Conservation (phyloP, 2,113 vertebrate species). For the Xyliphius kryptos region DNA sequence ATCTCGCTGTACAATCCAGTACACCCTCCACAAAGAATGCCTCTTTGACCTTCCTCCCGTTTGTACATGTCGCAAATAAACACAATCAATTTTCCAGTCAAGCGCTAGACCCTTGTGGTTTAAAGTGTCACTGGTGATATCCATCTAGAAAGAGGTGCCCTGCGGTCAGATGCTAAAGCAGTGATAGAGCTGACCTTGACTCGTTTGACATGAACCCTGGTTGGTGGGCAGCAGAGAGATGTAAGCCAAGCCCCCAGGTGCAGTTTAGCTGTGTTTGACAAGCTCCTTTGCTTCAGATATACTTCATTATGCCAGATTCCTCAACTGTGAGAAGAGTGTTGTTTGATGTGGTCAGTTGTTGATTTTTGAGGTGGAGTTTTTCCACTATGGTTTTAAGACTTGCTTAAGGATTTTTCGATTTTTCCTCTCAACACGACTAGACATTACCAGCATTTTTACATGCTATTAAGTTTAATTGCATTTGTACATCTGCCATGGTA, state of each 20-base stretch:
- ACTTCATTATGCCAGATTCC: slow-evolving; percentile 22
- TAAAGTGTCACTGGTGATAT: slow-evolving; percentile 18
- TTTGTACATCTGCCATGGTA: slow-evolving; percentile 18
- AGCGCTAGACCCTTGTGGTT: slow-evolving; percentile 9
- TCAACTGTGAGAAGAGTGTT: slow-evolving; percentile 24
- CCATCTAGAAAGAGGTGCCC: slow-evolving; percentile 26
- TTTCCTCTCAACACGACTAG: no score
- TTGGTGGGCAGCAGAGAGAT: slow-evolving; percentile 43
- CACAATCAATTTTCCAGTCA: slow-evolving; percentile 38
- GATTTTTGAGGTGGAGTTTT: no score
- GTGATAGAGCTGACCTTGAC: slow-evolving; percentile 41
- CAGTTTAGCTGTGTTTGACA: slow-evolving; percentile 20
- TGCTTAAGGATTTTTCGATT: no score
- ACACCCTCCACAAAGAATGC: background rate
- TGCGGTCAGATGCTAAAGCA: slow-evolving; percentile 33
- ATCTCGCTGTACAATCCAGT: no score
- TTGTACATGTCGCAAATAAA: slow-evolving; percentile 40
- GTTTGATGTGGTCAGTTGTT: no score
- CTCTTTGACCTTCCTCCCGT: slow-evolving; percentile 24
- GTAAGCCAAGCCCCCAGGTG: slow-evolving; percentile 43
- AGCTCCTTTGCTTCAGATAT: slow-evolving; percentile 1
- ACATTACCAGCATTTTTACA: slow-evolving; percentile 7
- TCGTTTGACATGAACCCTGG: slow-evolving; percentile 42
- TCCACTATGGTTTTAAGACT: no score
- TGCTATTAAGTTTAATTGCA: background rate